These are phyloP conservation scores for Amazona vittata DNA, from an alignment of 2,113 vertebrate genomes.

Conservation along the genomic window DNA sequence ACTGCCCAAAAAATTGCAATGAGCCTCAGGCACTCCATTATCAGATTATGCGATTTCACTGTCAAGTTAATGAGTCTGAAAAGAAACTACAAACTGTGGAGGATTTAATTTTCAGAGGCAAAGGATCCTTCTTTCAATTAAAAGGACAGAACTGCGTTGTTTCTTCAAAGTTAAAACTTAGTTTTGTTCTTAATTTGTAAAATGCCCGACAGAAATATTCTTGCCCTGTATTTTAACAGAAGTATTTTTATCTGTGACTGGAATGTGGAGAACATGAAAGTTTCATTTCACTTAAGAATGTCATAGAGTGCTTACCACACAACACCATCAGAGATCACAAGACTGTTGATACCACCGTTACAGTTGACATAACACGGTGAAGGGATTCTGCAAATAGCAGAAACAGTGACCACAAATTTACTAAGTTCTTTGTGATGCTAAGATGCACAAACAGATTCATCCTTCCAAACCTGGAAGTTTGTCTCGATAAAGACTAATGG, in stretches of 20 bases:
- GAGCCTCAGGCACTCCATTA: conserved; percentile 67
- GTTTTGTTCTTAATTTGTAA: conserved; percentile 14
- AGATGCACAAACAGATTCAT: neutral
- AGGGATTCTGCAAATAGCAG: neutral
- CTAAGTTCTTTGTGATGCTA: neutral
- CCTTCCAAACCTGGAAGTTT: neutral
- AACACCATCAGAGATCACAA: neutral
- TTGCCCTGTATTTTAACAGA: neutral
- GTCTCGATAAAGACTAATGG: neutral
- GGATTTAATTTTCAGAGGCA: conserved; percentile 62
- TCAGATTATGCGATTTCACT: conserved; percentile 66
- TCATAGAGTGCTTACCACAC: neutral
- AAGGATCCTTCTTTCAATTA: conserved; percentile 62
- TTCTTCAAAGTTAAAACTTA: conserved; percentile 35
- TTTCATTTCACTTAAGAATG: neutral
- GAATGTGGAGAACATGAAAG: neutral
- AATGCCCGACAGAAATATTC: neutral
- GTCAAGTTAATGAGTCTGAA: conserved; percentile 59
- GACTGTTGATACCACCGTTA: neutral
- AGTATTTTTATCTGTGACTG: neutral
- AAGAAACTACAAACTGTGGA: conserved; percentile 51
- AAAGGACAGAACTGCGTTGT: conserved; percentile 37
- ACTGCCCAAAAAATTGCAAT: conserved; percentile 56
- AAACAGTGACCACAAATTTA: neutral
- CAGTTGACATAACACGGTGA: neutral